Percentiles rank a stretch among this genome's conserved stretches.
Conservation (phyloP, 2,113 vertebrate genomes). For the Sus scrofa region T2T-Sscrofa CM000812.6:194184001-194184500, state of each 20-base stretch:
- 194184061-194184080: slow-evolving; percentile 56
- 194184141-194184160: slow-evolving; percentile 59
- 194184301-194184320: slow-evolving; percentile 83
- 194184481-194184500: slow-evolving; percentile 21
- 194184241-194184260: slow-evolving; percentile 85
- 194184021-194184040: background rate
- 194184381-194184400: slow-evolving; percentile 76
- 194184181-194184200: slow-evolving; percentile 74
- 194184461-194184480: slow-evolving; percentile 54
- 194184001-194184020: slow-evolving; percentile 17
- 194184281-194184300: slow-evolving; percentile 82
- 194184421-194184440: slow-evolving; percentile 69
- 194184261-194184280: slow-evolving; percentile 84
- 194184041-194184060: slow-evolving; percentile 70
- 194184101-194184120: slow-evolving; percentile 37
- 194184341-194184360: slow-evolving; percentile 80
- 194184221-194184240: slow-evolving; percentile 82
- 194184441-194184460: slow-evolving; percentile 73
- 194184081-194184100: slow-evolving; percentile 66
- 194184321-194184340: slow-evolving; percentile 84
- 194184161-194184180: slow-evolving; percentile 70
- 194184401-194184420: slow-evolving; percentile 74
- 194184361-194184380: slow-evolving; percentile 80
- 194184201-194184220: slow-evolving; percentile 83
- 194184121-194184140: slow-evolving; percentile 66